Evolutionary conservation across 2,888 invertebrate genomes (phyloP).

Genomic region (Augochlorella aurata): DNA sequence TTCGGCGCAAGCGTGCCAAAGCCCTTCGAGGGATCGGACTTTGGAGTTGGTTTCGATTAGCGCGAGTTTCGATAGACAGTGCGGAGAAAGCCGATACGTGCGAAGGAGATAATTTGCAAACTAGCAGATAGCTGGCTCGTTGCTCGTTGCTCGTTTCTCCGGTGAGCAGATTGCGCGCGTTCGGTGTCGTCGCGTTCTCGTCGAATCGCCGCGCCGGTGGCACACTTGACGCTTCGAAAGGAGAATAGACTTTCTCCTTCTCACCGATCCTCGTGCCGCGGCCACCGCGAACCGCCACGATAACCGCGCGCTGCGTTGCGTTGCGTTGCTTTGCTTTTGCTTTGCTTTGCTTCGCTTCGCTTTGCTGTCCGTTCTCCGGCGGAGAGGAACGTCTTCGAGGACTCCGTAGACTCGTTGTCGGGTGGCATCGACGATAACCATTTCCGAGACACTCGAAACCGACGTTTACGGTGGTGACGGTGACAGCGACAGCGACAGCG

Average conservation of each 20-base stretch:
- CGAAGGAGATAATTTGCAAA: conserved; percentile 10
- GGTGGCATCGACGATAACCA: neutral
- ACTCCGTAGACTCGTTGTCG: neutral
- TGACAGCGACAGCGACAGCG: neutral
- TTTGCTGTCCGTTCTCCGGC: conserved; percentile 9
- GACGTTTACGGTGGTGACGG: neutral
- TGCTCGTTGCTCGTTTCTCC: neutral
- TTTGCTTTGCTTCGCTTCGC: no score
- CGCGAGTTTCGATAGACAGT: neutral
- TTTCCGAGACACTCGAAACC: neutral
- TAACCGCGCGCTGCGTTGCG: neutral
- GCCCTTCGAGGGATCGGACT: neutral
- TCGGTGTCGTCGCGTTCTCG: conserved; percentile 44
- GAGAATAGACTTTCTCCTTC: conserved; percentile 74
- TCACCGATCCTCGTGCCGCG: conserved; percentile 50
- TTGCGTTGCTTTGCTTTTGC: neutral
- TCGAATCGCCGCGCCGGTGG: conserved; percentile 54
- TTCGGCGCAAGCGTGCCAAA: neutral
- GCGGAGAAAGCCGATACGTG: conserved; percentile 33
- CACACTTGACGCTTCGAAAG: conserved; percentile 71
- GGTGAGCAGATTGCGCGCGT: conserved; percentile 17
- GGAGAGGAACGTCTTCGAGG: conserved; percentile 33
- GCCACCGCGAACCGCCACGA: neutral
- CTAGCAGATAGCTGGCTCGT: neutral
- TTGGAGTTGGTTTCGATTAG: neutral